phyloP scores from a whole-genome alignment of 2,113 vertebrate genomes.

The Phylloscopus whistleri region DNA sequence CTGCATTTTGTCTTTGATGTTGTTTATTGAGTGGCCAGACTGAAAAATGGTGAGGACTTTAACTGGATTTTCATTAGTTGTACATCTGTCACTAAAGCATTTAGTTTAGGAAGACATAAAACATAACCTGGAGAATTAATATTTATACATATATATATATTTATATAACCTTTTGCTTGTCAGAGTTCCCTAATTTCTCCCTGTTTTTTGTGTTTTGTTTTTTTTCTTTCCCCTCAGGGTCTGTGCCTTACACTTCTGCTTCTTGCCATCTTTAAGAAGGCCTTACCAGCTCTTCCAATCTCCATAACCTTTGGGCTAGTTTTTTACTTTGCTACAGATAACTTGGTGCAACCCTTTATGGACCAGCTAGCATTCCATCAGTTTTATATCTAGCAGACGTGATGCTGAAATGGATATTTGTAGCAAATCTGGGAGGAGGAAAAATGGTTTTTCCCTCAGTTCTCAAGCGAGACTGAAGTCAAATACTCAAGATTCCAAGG shows the following conservation, averaged over 20 bases:
- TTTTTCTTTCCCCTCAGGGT: constrained; percentile 74
- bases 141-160: not conserved
- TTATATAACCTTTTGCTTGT: not conserved
- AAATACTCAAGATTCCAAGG: constrained; percentile 48
- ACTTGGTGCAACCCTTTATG: constrained; percentile 96
- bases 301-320: constrained; percentile 97
- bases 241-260: constrained; percentile 96
- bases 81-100: not conserved
- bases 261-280: constrained; percentile 98
- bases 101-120: not conserved
- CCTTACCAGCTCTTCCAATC: constrained; percentile 95
- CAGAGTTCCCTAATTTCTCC: constrained; percentile 29
- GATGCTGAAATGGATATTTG: constrained; percentile 55
- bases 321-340: constrained; percentile 99
- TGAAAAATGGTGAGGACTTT: not conserved
- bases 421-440: constrained; percentile 58
- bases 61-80: not conserved
- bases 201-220: not conserved
- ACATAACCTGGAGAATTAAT: not conserved
- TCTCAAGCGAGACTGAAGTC: constrained; percentile 33
- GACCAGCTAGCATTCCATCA: constrained; percentile 94
- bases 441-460: constrained; percentile 34
- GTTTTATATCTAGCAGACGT: constrained; percentile 91
- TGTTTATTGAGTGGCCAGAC: not conserved
- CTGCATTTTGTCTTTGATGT: not conserved